Percentiles rank a stretch among this genome's conserved stretches.
Conservation (phyloP, 2,888 invertebrate genomes). For the Sesia bembeciformis region DNA sequence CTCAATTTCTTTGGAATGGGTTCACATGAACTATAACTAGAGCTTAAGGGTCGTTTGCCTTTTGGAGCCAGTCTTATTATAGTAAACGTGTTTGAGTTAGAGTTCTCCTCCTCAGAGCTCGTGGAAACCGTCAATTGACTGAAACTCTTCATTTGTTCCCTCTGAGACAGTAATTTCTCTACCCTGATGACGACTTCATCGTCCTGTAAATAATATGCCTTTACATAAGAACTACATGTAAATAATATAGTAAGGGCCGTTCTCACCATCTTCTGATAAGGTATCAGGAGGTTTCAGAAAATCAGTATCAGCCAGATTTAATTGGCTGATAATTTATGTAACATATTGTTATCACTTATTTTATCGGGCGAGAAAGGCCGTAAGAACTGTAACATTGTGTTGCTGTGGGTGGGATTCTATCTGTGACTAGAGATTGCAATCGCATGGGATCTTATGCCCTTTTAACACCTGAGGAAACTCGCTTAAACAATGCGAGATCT, state of each 20-base stretch:
- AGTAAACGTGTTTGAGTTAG: conserved; percentile 26
- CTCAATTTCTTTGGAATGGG: conserved; percentile 49
- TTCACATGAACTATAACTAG: conserved; percentile 41
- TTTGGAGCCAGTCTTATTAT: conserved; percentile 32
- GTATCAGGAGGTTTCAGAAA: no score
- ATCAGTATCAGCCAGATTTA: no score
- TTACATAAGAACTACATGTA: neutral
- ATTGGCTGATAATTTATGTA: no score
- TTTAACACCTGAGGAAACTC: no score
- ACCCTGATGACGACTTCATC: conserved; percentile 46
- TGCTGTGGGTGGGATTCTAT: no score
- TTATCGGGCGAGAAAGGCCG: no score
- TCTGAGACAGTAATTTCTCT: conserved; percentile 40
- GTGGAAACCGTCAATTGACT: conserved; percentile 21
- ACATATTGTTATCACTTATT: no score
- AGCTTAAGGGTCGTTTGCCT: conserved; percentile 42
- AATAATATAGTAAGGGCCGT: neutral
- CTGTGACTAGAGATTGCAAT: no score
- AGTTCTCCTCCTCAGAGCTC: conserved; percentile 35
- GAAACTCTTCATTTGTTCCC: conserved; percentile 22
- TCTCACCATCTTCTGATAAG: neutral
- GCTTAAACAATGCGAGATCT: no score
- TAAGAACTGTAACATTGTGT: no score
- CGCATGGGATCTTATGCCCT: no score
- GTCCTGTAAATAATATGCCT: conserved; percentile 26